Percentiles rank a stretch among this genome's conserved stretches.
Conservation (phyloP, 1,140 invertebrate species). For the Heliconius hermathena region DNA sequence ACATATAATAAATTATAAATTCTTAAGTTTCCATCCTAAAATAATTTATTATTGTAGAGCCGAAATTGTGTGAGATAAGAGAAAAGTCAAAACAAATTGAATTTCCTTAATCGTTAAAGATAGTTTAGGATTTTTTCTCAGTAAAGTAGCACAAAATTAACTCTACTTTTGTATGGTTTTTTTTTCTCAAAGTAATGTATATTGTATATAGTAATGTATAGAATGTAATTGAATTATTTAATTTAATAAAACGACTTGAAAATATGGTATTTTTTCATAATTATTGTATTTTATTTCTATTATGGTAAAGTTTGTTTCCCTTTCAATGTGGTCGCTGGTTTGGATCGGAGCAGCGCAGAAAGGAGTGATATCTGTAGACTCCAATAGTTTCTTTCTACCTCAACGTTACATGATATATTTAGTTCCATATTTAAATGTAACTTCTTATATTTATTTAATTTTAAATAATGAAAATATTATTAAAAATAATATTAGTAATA, state of each 20-base stretch:
- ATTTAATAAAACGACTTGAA: too few relatives aligned
- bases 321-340: too few relatives aligned
- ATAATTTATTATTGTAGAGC: neutral
- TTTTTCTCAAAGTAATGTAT: neutral
- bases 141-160: neutral
- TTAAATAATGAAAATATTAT: too few relatives aligned
- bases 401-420: too few relatives aligned
- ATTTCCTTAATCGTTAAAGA: conserved; percentile 9
- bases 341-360: too few relatives aligned
- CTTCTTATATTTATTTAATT: neutral
- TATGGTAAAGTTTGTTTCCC: too few relatives aligned
- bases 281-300: too few relatives aligned
- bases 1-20: neutral
- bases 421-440: too few relatives aligned
- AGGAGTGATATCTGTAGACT: too few relatives aligned
- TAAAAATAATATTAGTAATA: too few relatives aligned
- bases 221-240: neutral
- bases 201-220: neutral
- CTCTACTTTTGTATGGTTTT: neutral
- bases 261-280: too few relatives aligned
- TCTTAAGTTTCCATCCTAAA: neutral
- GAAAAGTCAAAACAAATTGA: conserved; percentile 5
- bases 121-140: neutral
- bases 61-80: neutral
- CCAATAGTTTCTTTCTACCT: too few relatives aligned